Percentiles rank a stretch among this genome's conserved stretches.
Conservation (phyloP, 2,797 vertebrate species). For the Gambusia yucatana region DNA sequence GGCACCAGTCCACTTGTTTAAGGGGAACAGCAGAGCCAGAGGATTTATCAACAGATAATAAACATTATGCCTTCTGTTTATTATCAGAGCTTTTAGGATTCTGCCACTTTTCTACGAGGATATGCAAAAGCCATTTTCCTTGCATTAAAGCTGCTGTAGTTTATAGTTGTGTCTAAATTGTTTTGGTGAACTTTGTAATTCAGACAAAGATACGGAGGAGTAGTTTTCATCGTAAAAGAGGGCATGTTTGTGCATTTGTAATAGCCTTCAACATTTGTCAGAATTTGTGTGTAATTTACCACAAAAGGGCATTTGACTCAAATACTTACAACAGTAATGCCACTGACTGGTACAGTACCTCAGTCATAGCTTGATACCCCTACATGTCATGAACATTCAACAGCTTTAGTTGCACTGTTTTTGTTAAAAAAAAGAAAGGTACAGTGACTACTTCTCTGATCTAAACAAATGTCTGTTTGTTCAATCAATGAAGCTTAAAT, state of each 20-base stretch:
- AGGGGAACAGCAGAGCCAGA: slow-evolving; percentile 47
- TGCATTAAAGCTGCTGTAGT: slow-evolving; percentile 16
- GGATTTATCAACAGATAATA: slow-evolving; percentile 67
- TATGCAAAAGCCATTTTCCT: slow-evolving; percentile 34
- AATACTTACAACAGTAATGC: not conserved
- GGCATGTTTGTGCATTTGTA: slow-evolving; percentile 15
- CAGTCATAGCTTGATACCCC: not conserved
- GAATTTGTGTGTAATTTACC: slow-evolving; percentile 8
- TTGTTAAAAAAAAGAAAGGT: not conserved
- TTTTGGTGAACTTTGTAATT: slow-evolving; percentile 1
- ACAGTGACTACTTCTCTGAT: not conserved
- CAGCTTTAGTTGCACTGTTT: not conserved
- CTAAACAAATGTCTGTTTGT: not conserved
- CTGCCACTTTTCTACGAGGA: slow-evolving; percentile 41
- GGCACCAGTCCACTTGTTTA: slow-evolving; percentile 63
- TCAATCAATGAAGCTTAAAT: not conserved
- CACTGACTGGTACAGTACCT: not conserved
- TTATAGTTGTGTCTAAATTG: slow-evolving; percentile 12
- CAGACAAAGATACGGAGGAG: slow-evolving; percentile 3
- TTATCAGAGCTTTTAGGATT: slow-evolving; percentile 56
- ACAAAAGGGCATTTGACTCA: slow-evolving; percentile 10
- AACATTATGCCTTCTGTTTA: slow-evolving; percentile 68
- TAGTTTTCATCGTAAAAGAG: slow-evolving; percentile 8
- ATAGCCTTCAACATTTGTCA: not conserved
- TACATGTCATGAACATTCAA: not conserved